These are phyloP conservation scores for Mugil cephalus DNA, from an alignment of 2,113 vertebrate species.

Conservation along the genomic window DNA sequence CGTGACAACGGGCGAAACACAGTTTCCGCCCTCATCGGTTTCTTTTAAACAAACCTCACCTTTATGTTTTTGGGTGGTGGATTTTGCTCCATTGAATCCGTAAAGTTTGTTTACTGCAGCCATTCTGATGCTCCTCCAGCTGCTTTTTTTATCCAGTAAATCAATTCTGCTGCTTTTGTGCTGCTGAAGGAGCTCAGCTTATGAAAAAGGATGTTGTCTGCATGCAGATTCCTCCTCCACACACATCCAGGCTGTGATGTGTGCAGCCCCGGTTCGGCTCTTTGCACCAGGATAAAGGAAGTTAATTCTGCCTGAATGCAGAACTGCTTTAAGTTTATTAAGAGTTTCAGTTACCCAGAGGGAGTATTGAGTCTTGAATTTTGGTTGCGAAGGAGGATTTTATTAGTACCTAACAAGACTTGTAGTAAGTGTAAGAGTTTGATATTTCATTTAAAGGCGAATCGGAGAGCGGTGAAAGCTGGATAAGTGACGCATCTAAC, in stretches of 20 bases:
- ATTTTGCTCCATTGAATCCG: constrained; percentile 26
- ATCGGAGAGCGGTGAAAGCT: neutral
- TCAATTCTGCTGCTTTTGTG: constrained; percentile 62
- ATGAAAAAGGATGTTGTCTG: constrained; percentile 53
- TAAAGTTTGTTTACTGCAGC: constrained; percentile 64
- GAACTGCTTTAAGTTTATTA: constrained; percentile 8
- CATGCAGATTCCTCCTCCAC: constrained; percentile 43
- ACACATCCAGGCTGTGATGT: constrained; percentile 14
- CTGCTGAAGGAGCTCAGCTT: constrained; percentile 47
- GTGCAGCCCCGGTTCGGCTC: constrained; percentile 8
- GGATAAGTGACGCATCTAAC: neutral
- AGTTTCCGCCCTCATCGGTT: too few relatives aligned
- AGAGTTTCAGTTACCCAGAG: constrained; percentile 4
- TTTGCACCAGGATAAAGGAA: constrained; percentile 16
- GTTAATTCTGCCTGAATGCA: constrained; percentile 14
- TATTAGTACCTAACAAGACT: constrained; percentile 2
- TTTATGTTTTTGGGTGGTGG: neutral
- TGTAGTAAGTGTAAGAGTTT: neutral
- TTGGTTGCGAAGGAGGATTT: neutral
- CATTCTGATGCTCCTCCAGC: constrained; percentile 59
- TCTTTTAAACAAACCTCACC: constrained; percentile 47
- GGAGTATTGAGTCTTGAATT: neutral
- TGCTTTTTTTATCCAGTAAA: constrained; percentile 68
- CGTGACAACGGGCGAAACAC: too few relatives aligned
- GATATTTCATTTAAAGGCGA: neutral